phyloP scores from a whole-genome alignment of 2,113 vertebrate genomes.

The Pelobates fuscus region DNA sequence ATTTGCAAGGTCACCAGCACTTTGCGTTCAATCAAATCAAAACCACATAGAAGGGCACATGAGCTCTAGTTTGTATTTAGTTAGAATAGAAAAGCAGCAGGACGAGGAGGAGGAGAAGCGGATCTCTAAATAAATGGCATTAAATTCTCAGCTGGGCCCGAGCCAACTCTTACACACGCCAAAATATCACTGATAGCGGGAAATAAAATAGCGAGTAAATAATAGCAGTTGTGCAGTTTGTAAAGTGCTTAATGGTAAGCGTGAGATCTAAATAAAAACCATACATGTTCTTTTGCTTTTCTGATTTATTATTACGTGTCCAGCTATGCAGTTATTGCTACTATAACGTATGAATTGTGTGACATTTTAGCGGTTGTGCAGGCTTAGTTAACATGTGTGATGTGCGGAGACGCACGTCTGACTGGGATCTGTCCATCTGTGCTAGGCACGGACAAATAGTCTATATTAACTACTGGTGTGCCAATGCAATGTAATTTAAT shows the following conservation, averaged over 20 bases:
- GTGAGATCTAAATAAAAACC: slow-evolving; percentile 13
- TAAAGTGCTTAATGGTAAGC: background rate
- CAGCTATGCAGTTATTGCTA: background rate
- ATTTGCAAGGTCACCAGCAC: background rate
- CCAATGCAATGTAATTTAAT: too few species aligned
- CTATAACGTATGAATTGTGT: slow-evolving; percentile 4
- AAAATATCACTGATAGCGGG: slow-evolving; percentile 1
- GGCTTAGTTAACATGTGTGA: slow-evolving; percentile 17
- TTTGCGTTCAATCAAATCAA: background rate
- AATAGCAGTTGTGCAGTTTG: background rate
- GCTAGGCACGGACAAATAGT: background rate
- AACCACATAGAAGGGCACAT: background rate
- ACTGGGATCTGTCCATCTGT: background rate
- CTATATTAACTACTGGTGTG: background rate
- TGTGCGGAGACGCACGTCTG: background rate
- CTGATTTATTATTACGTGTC: slow-evolving; percentile 5
- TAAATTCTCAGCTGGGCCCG: slow-evolving; percentile 1
- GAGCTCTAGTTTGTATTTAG: background rate
- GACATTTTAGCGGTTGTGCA: background rate
- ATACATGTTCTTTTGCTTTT: background rate
- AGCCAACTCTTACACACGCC: background rate
- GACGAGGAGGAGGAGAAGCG: background rate
- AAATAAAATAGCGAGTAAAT: background rate
- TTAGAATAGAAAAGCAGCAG: background rate
- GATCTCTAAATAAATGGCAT: background rate